These are phyloP conservation scores for Cantharis lateralis DNA, from an alignment of 2,888 invertebrate genomes.

Conservation along the genomic window DNA sequence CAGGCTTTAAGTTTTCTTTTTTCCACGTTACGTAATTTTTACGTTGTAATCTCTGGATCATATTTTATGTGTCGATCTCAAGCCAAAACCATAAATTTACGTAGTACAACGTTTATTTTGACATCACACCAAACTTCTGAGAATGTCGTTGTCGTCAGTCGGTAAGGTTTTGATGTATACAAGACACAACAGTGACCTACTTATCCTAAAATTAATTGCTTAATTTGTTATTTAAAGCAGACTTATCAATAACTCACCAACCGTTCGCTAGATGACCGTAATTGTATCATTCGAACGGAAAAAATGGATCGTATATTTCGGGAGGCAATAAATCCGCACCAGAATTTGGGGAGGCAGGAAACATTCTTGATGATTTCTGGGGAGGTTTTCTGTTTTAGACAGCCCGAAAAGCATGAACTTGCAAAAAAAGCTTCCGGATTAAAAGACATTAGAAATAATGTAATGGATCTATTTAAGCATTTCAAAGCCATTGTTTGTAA, in stretches of 20 bases:
- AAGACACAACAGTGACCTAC: not conserved
- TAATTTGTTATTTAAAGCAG: not conserved
- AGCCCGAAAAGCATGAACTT: not conserved
- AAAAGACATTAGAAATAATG: no score
- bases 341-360: not conserved
- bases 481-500: not conserved
- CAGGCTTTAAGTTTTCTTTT: not conserved
- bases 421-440: not conserved
- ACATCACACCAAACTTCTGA: not conserved
- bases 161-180: not conserved
- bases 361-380: no score
- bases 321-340: not conserved
- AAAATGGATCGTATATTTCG: not conserved
- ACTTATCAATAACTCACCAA: slow-evolving; percentile 1
- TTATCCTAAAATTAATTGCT: not conserved
- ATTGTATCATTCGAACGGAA: not conserved
- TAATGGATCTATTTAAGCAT: not conserved
- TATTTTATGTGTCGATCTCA: not conserved
- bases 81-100: slow-evolving; percentile 1
- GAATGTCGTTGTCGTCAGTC: slow-evolving; percentile 1
- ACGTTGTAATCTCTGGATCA: not conserved
- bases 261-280: not conserved
- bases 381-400: not conserved
- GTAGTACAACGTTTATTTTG: slow-evolving; percentile 9
- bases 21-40: not conserved